Evolutionary conservation across 2,113 vertebrate species (phyloP).

Genomic region (Callipepla squamata): DNA sequence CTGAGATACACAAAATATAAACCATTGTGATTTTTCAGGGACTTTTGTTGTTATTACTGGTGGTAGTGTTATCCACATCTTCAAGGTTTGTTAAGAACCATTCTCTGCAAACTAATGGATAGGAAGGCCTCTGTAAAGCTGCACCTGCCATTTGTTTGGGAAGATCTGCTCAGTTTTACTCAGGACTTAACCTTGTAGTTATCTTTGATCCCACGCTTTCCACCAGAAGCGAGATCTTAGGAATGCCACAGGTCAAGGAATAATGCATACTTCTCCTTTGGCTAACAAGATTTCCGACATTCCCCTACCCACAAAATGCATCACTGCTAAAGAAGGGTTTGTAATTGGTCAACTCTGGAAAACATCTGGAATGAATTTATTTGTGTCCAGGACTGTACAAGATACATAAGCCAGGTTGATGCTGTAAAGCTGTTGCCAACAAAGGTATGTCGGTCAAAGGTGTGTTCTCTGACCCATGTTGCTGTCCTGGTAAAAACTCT

Average conservation of each 20-base stretch:
- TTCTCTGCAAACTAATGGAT: not conserved
- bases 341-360: not conserved
- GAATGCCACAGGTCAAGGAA: not conserved
- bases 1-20: conserved; percentile 16
- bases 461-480: not conserved
- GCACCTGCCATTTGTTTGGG: not conserved
- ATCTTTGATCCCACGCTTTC: not conserved
- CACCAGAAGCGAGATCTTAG: not conserved
- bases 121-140: not conserved
- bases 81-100: not conserved
- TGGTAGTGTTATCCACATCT: not conserved
- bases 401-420: not conserved
- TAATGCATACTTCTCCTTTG: not conserved
- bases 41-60: not conserved
- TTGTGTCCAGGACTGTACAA: not conserved
- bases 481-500: not conserved
- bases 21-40: not conserved
- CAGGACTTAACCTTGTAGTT: not conserved
- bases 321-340: not conserved
- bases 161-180: not conserved
- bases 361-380: not conserved
- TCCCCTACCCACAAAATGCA: not conserved
- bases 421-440: not conserved
- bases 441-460: not conserved
- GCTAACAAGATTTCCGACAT: conserved; percentile 6